Base-by-base conservation (phyloP, 2,113 vertebrate genomes). In the Dicaeum eximium region DNA sequence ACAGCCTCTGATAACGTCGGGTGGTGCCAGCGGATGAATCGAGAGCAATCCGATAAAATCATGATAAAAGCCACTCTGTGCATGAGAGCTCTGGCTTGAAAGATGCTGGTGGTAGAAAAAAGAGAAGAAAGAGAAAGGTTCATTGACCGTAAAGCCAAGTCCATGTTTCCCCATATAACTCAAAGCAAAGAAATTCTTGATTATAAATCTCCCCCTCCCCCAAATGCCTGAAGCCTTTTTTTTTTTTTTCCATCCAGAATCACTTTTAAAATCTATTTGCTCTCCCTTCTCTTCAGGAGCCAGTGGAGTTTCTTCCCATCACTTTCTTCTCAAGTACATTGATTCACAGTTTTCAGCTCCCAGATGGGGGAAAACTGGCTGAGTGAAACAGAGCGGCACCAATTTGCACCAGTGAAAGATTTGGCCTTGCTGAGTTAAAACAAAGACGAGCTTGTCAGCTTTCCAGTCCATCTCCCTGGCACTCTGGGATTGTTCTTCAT, bases 361-460 rank as follows among this genome's bases (percentile, higher is more conserved):
- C 93, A 85, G 90, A 85, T 80, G 84, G 87, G 87, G 60, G 28
- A 48, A 37, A 83, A 54, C 79, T 80, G 93, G 81, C 92, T 74
- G 92, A 80, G 93, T 96, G 95, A 96, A 96, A 93, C 93, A 94
- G 94, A 95, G 92, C 90, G 45, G 93, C 92, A 95, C 92, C 94
- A 92, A 90, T 96, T 96, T 96, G 67, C 82, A 90, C 93, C 75
- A 93, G 67, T 82, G 85, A 95, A 93, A 82, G 93, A 78, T 95
- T 71, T 93, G 93, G 94, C 81, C 79, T 95, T 47, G 66, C 85
- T 77, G 62, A 87, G 74, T 94, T 94, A 92, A 96, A 96, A 95
- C 93, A 94, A 95, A 97, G 95, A 88, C 42, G 15, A 92, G 81
- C 95, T 96, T 96, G 92, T 96, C 95, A 96, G 95, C 93, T 94